Base-by-base conservation (phyloP, 2,888 invertebrate genomes). In the Synergus gifuensis region DNA sequence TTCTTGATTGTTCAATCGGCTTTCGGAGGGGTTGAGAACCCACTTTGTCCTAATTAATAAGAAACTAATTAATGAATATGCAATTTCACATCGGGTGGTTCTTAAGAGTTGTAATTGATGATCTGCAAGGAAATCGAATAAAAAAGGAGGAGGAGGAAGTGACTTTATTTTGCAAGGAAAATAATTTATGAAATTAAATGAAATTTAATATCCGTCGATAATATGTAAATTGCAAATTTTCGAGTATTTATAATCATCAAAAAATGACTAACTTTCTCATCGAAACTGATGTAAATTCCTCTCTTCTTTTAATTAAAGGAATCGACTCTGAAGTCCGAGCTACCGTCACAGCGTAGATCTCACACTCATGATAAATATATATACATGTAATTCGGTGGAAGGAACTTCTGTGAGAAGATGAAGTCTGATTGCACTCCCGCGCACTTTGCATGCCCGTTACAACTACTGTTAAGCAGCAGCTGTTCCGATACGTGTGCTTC, bases 391-490 rank as follows among this genome's bases (percentile, higher is more conserved):
- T 22, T 54, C 12, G 28, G 16, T 49, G 36, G 73, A 46, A 78
- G 80, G 86, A 86, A 86, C 83, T 84, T 76, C 62, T 76, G 87
- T 87, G 87, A 88, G 85, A 85, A 89, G 90, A 90, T 90, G 87
- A 90, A 88, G 86, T 87, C 89, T 86, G 90, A 90, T 89, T 89
- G 88, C 88, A 89, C 89, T 86, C 89, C 89, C 88, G 87, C 89
- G 86, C 88, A 87, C 76, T 78, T 86, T 86, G 86, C 87, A 89
- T 89, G 84, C 85, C 85, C 88, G 88, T 89, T 88, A 88, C 89
- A 87, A 87, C 89, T 85, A 88, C 89, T 88, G 88, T 89, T 88
- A 88, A 88, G 85, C 87, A 84, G 88, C 88, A 86, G 85, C 89
- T 86, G 89, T 81, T 86, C 69, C 81, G 81, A 81, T 80, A 82